phyloP scores from a whole-genome alignment of 2,888 invertebrate genomes.

The Theretra japonica region DNA sequence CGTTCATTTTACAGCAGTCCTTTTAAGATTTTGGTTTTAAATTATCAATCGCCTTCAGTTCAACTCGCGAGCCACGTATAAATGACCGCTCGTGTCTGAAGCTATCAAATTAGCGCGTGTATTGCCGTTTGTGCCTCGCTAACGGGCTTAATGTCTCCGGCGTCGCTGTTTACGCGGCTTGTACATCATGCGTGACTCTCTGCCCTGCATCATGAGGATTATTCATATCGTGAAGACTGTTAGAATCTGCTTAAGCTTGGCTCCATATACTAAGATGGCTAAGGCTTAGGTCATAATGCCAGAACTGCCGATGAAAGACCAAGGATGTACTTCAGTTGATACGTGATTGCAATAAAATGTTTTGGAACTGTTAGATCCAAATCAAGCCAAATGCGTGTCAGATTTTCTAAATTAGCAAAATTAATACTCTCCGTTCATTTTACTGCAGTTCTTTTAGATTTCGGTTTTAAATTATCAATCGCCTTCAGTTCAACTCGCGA shows the following conservation, averaged over 20 bases:
- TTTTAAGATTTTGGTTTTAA: too few species aligned
- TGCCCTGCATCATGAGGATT: not conserved
- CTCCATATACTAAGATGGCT: too few species aligned
- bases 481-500: conserved; percentile 44
- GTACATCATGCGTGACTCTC: conserved; percentile 33
- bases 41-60: conserved; percentile 49
- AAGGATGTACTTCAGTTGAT: too few species aligned
- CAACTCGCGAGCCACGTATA: conserved; percentile 40
- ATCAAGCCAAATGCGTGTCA: too few species aligned
- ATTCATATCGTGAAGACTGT: not conserved
- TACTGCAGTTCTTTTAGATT: too few species aligned
- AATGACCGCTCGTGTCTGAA: conserved; percentile 71
- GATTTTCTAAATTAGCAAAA: too few species aligned
- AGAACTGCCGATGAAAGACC: too few species aligned
- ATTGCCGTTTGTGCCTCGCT: conserved; percentile 74
- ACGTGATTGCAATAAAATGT: too few species aligned
- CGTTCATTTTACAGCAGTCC: too few species aligned
- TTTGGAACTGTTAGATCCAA: too few species aligned
- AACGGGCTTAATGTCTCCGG: conserved; percentile 71
- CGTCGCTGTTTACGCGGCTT: conserved; percentile 55
- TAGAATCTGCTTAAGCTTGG: not conserved
- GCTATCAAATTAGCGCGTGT: conserved; percentile 78
- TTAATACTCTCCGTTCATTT: too few species aligned
- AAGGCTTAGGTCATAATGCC: too few species aligned
- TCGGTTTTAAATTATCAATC: conserved; percentile 30